Evolutionary conservation across 2,113 vertebrate genomes (phyloP).

Genomic region (Cyrtonyx montezumae): DNA sequence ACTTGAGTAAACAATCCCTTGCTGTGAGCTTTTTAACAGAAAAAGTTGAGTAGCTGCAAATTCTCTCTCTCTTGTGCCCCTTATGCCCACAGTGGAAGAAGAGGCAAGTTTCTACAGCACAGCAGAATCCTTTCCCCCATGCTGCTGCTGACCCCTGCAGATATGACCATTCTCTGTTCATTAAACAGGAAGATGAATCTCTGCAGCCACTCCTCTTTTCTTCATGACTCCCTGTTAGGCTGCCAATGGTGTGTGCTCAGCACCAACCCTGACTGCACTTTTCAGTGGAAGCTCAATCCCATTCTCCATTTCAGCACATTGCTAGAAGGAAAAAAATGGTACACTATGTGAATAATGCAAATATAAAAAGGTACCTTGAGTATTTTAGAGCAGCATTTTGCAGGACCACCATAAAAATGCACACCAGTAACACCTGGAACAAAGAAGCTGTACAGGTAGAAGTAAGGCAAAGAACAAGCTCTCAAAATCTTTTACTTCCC

Average conservation of each 20-base stretch:
- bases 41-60: background rate
- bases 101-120: background rate
- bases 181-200: background rate
- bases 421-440: background rate
- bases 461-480: background rate
- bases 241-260: rapidly evolving
- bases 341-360: background rate
- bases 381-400: background rate
- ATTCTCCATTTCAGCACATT: background rate
- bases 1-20: background rate
- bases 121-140: background rate
- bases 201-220: background rate
- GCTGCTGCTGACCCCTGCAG: background rate
- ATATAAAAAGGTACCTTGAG: background rate
- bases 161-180: background rate
- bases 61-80: background rate
- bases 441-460: background rate
- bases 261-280: background rate
- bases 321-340: background rate
- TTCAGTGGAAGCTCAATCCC: background rate
- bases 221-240: background rate
- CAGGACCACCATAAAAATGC: background rate
- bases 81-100: background rate
- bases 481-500: background rate
- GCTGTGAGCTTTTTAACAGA: background rate